Base-by-base conservation (phyloP, 2,888 invertebrate genomes). In the Sympetrum striolatum region DNA sequence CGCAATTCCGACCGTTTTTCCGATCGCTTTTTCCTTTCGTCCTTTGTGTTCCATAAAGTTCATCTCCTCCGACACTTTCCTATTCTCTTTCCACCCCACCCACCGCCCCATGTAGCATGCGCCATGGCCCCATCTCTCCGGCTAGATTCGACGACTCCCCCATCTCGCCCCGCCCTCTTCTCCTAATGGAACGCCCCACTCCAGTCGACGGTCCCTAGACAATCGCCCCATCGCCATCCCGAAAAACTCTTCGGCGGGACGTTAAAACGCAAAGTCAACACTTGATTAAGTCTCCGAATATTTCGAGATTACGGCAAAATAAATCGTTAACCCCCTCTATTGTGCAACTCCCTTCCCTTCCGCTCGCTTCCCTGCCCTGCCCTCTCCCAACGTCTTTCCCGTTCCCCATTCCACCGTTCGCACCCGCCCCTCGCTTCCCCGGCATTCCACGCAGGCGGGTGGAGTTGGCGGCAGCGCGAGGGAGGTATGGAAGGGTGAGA, bases 81-180 rank as follows among this genome's bases (percentile, higher is more conserved):
- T 53, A 48, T 44, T 31, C 82, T 31, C 82, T 58, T 58, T 35
- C 82, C 12, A 53, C 53, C 82, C 35, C 53, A 14, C 31, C 60
- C 60, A 5, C 12, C 37, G 35, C 10, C n/a, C 60, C 37, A 60
- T 86, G 60, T 86, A 37, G n/a, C 86, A 86, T 86, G 86, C 86
- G 86, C 86, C 60, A n/a, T 60, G 86, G 86, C 58, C 81, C 48
- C 48, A 44, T 48, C 86, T 35, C 58, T 37, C 37, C 58, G 31
- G 60, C 60, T 86, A 58, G 86, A 86, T 86, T 58, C 58, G 60
- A 60, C 60, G 60, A 60, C 86, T 86, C 58, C 37, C 80, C 22
- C 82, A 82, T 82, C 53, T 53, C 86, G 86, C 86, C 86, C 86
- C 86, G 86, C 86, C 86, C 86, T 86, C 35, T 86, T 86, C 64